A percentile compares a stretch with the other conserved stretches of the same genome.
Evolutionary conservation across 2,888 invertebrate species (phyloP).

Genomic region (Chromoteleia sp.): DNA sequence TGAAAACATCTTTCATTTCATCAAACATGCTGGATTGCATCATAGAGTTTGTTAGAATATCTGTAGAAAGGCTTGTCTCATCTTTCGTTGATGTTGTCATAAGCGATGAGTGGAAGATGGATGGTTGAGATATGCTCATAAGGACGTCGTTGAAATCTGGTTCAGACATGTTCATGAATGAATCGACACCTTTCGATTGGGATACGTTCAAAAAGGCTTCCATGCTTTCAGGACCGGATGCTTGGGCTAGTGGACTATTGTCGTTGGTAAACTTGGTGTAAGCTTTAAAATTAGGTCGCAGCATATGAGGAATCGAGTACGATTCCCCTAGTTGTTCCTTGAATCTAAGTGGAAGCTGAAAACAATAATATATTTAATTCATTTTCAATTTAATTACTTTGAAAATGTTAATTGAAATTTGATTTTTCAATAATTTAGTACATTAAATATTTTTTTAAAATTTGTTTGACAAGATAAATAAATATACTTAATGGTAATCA

Average conservation of each 20-base stretch:
- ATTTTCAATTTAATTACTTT: too few relatives aligned
- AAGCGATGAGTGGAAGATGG: constrained; percentile 77
- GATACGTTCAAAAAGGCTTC: constrained; percentile 81
- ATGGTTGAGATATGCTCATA: constrained; percentile 81
- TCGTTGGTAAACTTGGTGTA: constrained; percentile 42
- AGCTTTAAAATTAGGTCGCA: constrained; percentile 72
- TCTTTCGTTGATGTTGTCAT: constrained; percentile 70
- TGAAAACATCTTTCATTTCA: constrained; percentile 72
- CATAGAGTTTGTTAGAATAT: constrained; percentile 80
- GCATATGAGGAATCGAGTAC: constrained; percentile 74
- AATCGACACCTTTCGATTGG: constrained; percentile 80
- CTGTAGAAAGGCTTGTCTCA: constrained; percentile 61
- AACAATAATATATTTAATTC: constrained; percentile 3
- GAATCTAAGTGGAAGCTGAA: constrained; percentile 44
- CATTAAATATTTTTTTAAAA: too few relatives aligned
- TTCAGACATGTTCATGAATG: constrained; percentile 80
- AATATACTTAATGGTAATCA: too few relatives aligned
- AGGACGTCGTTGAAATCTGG: constrained; percentile 78
- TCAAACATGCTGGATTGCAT: constrained; percentile 80
- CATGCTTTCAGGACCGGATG: constrained; percentile 80
- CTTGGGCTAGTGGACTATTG: constrained; percentile 16
- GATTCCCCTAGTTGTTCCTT: constrained; percentile 19
- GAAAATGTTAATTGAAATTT: too few relatives aligned
- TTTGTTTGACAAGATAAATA: too few relatives aligned
- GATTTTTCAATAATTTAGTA: too few relatives aligned